Evolutionary conservation across 2,113 vertebrate species (phyloP).

Genomic region (Daphoenositta chrysoptera): DNA sequence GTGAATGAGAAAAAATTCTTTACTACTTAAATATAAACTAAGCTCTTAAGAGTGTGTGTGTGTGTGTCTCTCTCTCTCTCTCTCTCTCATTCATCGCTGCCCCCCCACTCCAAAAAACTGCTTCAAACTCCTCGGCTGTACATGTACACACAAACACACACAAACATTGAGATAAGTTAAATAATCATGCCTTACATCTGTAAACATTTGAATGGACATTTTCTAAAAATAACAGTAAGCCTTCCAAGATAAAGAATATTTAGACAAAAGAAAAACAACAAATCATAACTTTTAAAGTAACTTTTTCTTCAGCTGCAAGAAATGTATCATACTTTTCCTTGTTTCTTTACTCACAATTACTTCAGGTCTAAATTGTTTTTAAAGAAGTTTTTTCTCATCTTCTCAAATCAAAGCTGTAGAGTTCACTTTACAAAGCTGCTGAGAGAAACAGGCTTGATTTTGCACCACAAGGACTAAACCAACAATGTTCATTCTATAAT

Average conservation of each 20-base stretch:
- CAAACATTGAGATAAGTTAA: not conserved
- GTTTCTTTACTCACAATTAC: not conserved
- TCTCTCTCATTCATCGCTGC: rapidly evolving
- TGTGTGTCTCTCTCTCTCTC: not conserved
- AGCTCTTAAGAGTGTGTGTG: not conserved
- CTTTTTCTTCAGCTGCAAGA: not conserved
- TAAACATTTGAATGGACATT: not conserved
- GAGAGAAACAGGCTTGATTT: not conserved
- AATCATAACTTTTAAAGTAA: not conserved
- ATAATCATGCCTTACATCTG: not conserved
- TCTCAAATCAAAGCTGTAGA: not conserved
- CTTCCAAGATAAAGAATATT: not conserved
- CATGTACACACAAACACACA: not conserved
- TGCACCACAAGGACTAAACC: slow-evolving; percentile 8
- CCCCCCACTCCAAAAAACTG: not conserved
- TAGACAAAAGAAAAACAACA: not conserved
- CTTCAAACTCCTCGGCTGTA: not conserved
- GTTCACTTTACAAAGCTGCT: not conserved
- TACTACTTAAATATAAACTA: slow-evolving; percentile 7
- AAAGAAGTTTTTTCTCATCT: not conserved
- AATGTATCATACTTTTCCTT: not conserved
- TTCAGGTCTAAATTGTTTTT: not conserved
- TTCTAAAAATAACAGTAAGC: not conserved
- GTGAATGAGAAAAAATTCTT: slow-evolving; percentile 56
- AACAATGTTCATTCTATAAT: not conserved